A percentile compares a stretch with the other conserved stretches of the same genome.
These are phyloP conservation scores for Triplophysa rosa DNA, from an alignment of 2,113 vertebrate species.

Conservation along the genomic window DNA sequence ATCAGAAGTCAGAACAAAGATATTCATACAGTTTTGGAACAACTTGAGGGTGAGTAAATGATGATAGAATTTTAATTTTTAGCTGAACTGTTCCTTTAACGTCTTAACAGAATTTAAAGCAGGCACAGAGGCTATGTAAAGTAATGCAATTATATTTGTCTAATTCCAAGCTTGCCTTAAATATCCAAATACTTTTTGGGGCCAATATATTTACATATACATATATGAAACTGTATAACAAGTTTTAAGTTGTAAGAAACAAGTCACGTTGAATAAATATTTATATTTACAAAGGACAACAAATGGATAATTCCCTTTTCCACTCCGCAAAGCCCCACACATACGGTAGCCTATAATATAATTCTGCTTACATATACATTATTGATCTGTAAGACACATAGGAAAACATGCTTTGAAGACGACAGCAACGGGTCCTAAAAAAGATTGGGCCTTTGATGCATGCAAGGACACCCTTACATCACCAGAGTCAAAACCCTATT, in stretches of 20 bases:
- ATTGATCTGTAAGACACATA: not conserved
- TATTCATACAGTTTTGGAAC: no score
- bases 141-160: no score
- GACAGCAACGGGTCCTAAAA: not conserved
- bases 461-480: not conserved
- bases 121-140: no score
- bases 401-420: not conserved
- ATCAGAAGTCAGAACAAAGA: no score
- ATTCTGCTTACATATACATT: slow-evolving; percentile 16
- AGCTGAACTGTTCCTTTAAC: no score
- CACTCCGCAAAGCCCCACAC: not conserved
- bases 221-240: no score
- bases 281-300: slow-evolving; percentile 8
- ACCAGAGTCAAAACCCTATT: slow-evolving; percentile 9
- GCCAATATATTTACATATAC: no score
- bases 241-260: not conserved
- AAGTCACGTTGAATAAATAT: not conserved
- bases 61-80: no score
- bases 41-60: no score
- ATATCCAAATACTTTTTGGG: no score
- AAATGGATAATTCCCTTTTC: not conserved
- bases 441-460: not conserved
- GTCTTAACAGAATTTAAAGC: no score
- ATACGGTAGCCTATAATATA: not conserved
- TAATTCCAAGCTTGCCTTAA: no score